These are phyloP conservation scores for Neofelis nebulosa DNA, from an alignment of 2,113 vertebrate genomes.

Conservation along the genomic window DNA sequence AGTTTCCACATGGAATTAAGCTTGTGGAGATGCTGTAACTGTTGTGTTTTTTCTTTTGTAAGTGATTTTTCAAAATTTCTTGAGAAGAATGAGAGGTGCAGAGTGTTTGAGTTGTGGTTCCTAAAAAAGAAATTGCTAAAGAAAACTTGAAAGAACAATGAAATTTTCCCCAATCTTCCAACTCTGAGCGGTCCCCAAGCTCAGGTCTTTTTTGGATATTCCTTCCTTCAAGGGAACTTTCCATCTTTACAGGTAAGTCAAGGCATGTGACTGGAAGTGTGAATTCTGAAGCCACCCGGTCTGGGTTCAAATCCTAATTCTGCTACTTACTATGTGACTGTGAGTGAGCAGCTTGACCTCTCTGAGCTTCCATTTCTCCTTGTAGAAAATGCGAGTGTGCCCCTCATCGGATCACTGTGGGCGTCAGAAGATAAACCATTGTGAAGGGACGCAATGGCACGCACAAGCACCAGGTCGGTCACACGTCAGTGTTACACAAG, in stretches of 20 bases:
- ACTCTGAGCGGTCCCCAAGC: background rate
- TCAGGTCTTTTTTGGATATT: background rate
- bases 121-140: background rate
- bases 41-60: background rate
- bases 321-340: background rate
- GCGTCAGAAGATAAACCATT: background rate
- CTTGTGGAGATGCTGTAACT: background rate
- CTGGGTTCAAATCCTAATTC: background rate
- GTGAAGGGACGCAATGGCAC: background rate
- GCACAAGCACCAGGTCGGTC: background rate
- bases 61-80: background rate
- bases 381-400: background rate
- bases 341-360: background rate
- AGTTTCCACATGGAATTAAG: background rate
- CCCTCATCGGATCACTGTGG: background rate
- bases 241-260: background rate
- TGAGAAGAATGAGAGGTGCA: background rate
- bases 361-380: background rate
- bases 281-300: background rate
- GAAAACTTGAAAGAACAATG: conserved; percentile 20
- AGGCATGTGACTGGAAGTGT: background rate
- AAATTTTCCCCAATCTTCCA: background rate
- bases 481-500: background rate
- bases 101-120: background rate
- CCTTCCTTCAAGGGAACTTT: background rate